A percentile compares a stretch with the other conserved stretches of the same genome.
phyloP scores from a whole-genome alignment of 2,888 invertebrate species.

The Nomada goodeniana region DNA sequence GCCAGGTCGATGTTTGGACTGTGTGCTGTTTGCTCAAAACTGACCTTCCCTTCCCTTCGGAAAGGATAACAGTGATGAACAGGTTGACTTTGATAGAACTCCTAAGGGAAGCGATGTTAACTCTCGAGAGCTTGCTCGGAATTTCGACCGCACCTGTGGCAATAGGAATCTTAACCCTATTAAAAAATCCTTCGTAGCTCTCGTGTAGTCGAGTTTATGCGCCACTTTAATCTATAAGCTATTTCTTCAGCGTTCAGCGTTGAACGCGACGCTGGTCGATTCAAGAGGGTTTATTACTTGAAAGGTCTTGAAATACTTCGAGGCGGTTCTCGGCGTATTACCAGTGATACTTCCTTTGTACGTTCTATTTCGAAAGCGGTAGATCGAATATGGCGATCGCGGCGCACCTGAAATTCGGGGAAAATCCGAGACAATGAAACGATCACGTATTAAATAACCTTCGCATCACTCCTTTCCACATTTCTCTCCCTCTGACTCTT shows the following conservation, averaged over 20 bases:
- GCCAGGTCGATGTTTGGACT: constrained; percentile 20
- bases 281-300: not conserved
- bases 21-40: constrained; percentile 12
- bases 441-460: not conserved
- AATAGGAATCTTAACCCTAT: not conserved
- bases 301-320: not conserved
- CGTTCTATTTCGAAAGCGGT: not conserved
- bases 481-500: not conserved
- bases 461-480: not conserved
- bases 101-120: not conserved
- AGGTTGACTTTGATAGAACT: constrained; percentile 24
- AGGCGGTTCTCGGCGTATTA: no score
- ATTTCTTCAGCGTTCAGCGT: not conserved
- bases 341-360: not conserved
- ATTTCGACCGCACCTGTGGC: not conserved
- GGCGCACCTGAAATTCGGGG: no score
- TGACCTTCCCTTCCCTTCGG: not conserved
- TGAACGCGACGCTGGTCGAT: constrained; percentile 10
- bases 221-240: not conserved
- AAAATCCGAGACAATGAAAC: no score
- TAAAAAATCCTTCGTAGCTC: constrained; percentile 11
- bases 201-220: not conserved
- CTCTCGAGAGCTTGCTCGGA: not conserved
- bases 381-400: no score
- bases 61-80: constrained; percentile 23